Percentiles rank a stretch among this genome's conserved stretches.
Conservation (phyloP, 2,888 invertebrate species). For the Sarcophaga carnaria region DNA sequence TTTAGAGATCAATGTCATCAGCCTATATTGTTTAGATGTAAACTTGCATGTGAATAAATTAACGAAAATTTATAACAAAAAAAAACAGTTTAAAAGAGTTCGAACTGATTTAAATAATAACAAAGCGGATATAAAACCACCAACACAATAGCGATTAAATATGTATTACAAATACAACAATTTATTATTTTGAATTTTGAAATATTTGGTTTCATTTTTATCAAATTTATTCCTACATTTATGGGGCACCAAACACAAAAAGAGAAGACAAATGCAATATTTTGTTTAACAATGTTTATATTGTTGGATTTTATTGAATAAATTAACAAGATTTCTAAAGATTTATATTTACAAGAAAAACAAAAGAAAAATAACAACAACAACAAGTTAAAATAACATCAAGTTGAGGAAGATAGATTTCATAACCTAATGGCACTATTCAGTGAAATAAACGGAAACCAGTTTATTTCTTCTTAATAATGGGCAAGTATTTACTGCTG, state of each 20-base stretch:
- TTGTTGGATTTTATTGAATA: background rate
- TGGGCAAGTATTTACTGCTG: constrained; percentile 37
- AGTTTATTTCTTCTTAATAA: constrained; percentile 74
- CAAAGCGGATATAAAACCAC: too few relatives aligned
- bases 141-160: too few relatives aligned
- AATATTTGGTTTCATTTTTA: background rate
- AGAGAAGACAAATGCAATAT: background rate
- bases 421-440: constrained; percentile 32
- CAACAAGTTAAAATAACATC: background rate
- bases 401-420: background rate
- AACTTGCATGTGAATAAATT: too few relatives aligned
- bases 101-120: too few relatives aligned
- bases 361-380: background rate
- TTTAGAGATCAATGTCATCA: too few relatives aligned
- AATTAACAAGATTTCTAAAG: background rate
- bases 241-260: background rate
- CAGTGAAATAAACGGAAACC: background rate
- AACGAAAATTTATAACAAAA: too few relatives aligned
- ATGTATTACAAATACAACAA: too few relatives aligned
- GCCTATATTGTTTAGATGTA: too few relatives aligned
- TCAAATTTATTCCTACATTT: background rate
- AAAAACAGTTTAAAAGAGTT: too few relatives aligned
- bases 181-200: too few relatives aligned
- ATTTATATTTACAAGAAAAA: too few relatives aligned
- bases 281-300: background rate